phyloP scores from a whole-genome alignment of 2,113 vertebrate species.

The Xerus inauris region DNA sequence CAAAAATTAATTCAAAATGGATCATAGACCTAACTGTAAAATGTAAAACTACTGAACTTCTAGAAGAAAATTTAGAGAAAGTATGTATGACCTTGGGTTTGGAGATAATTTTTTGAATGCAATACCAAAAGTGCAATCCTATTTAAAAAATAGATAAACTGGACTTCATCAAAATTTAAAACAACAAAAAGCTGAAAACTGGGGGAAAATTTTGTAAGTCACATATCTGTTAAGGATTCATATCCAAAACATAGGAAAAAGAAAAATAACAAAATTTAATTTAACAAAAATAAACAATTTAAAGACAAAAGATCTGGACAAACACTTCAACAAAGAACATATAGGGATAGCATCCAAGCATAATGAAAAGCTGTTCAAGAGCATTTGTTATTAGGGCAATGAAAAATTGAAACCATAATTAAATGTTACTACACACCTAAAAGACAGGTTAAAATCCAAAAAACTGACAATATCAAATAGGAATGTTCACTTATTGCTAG shows the following conservation, averaged over 20 bases:
- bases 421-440: neutral
- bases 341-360: neutral
- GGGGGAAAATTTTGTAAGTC: neutral
- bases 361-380: neutral
- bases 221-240: neutral
- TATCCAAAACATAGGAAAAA: neutral
- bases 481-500: neutral
- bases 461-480: neutral
- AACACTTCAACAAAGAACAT: neutral
- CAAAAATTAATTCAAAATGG: neutral
- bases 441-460: neutral
- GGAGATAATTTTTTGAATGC: neutral
- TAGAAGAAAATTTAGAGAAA: slow-evolving; percentile 39
- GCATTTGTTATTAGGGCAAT: slow-evolving; percentile 3
- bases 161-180: slow-evolving; percentile 10
- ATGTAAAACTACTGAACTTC: neutral
- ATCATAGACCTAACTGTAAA: neutral
- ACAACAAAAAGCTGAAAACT: neutral
- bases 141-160: neutral
- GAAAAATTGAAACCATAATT: neutral
- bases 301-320: slow-evolving; percentile 11
- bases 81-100: neutral
- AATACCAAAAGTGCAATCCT: neutral
- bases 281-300: neutral
- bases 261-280: neutral